Conservation (phyloP, 2,888 invertebrate genomes). For the Zelleria hepariella region DNA sequence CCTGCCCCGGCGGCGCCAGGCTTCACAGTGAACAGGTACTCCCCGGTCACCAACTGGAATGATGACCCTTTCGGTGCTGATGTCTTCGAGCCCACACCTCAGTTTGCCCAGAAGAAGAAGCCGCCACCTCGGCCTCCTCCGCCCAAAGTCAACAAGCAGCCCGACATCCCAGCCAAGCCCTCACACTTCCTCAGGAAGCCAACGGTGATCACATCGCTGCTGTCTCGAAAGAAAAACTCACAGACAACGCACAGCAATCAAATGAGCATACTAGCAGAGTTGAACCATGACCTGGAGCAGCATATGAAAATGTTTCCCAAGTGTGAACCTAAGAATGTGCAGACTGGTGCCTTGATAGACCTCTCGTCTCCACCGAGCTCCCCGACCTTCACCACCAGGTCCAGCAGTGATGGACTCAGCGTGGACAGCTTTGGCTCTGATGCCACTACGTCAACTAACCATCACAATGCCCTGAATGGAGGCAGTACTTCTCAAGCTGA, state of each 20-base stretch:
- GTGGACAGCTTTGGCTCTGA: conserved; percentile 84
- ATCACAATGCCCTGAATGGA: conserved; percentile 67
- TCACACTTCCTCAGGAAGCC: conserved; percentile 66
- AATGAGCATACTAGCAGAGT: conserved; percentile 26
- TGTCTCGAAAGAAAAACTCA: conserved; percentile 49
- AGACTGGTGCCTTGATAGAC: conserved; percentile 76
- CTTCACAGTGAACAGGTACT: conserved; percentile 47
- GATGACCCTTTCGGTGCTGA: conserved; percentile 65
- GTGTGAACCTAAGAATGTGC: conserved; percentile 58
- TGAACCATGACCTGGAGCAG: conserved; percentile 36
- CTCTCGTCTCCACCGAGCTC: conserved; percentile 81
- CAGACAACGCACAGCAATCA: conserved; percentile 18
- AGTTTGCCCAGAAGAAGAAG: conserved; percentile 73
- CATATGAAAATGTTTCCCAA: conserved; percentile 54
- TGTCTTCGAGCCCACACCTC: conserved; percentile 58
- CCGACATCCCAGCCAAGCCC: conserved; percentile 60
- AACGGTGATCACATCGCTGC: conserved; percentile 53
- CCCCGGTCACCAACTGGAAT: conserved; percentile 71
- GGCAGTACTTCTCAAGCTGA: conserved; percentile 81
- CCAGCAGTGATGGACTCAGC: conserved; percentile 81
- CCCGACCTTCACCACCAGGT: conserved; percentile 80
- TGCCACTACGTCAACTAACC: conserved; percentile 72
- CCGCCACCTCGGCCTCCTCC: conserved; percentile 82
- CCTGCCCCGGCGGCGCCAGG: conserved; percentile 71
- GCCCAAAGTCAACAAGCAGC: conserved; percentile 65